Evolutionary conservation across 2,797 vertebrate genomes (phyloP).

Genomic region (Pelochelys cantorii): DNA sequence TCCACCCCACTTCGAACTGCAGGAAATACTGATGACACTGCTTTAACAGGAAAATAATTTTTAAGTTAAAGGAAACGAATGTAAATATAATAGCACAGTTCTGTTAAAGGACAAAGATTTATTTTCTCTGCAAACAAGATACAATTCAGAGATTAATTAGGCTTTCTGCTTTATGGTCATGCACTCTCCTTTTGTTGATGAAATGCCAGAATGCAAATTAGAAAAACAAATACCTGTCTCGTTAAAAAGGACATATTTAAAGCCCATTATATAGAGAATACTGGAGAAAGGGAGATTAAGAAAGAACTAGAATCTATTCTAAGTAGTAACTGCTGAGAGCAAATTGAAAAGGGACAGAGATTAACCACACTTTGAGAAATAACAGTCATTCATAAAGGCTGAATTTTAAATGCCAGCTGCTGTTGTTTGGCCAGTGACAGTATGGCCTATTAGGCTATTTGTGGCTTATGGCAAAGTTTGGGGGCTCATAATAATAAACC

Average conservation of each 20-base stretch:
- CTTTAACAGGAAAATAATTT: not conserved
- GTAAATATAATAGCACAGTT: not conserved
- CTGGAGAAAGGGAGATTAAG: conserved; percentile 7
- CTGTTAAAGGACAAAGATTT: conserved; percentile 14
- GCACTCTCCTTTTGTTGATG: not conserved
- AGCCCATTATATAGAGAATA: not conserved
- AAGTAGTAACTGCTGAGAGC: not conserved
- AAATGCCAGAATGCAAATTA: not conserved
- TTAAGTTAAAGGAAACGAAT: not conserved
- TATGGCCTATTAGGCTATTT: conserved; percentile 4
- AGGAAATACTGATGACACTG: not conserved
- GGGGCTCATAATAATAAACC: conserved; percentile 36
- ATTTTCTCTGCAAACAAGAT: not conserved
- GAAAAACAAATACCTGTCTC: not conserved
- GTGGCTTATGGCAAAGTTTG: conserved; percentile 13
- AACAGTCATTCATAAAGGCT: not conserved
- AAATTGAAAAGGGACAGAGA: conserved; percentile 29
- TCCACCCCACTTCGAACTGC: not conserved
- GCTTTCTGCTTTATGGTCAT: not conserved
- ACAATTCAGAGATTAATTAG: not conserved
- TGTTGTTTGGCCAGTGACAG: conserved; percentile 59
- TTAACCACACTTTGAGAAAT: conserved; percentile 20
- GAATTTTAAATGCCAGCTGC: conserved; percentile 51
- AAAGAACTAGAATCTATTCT: not conserved
- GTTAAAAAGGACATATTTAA: not conserved